A percentile compares a stretch with the other conserved stretches of the same genome.
Conservation (phyloP, 2,113 vertebrate species). For the Gopherus flavomarginatus region DNA sequence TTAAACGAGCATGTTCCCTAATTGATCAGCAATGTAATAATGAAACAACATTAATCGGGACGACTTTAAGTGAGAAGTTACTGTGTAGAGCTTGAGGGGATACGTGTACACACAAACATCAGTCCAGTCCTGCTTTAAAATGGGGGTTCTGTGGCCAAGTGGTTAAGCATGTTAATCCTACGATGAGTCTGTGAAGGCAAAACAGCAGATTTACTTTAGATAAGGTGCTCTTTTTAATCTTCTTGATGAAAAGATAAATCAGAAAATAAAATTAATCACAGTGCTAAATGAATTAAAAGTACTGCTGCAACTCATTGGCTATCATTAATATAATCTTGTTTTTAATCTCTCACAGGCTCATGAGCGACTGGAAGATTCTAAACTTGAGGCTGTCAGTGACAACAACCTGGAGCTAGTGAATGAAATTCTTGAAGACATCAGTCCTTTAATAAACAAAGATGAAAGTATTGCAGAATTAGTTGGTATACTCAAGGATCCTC, state of each 20-base stretch:
- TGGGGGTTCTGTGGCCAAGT: not conserved
- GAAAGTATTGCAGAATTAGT: conserved; percentile 88
- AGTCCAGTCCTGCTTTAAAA: not conserved
- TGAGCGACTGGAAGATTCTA: conserved; percentile 93
- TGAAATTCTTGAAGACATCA: conserved; percentile 95
- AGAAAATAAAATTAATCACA: not conserved
- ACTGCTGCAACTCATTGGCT: not conserved
- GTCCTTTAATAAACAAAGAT: conserved; percentile 84
- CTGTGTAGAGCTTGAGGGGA: not conserved
- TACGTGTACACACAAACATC: not conserved
- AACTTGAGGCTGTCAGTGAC: conserved; percentile 93
- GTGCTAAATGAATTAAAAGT: not conserved
- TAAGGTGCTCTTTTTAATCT: not conserved
- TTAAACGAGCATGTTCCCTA: too few relatives aligned
- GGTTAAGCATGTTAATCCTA: not conserved
- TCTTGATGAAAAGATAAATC: not conserved
- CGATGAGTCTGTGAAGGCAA: not conserved
- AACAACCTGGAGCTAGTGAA: conserved; percentile 93
- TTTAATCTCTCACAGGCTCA: conserved; percentile 87
- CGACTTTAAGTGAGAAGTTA: too few relatives aligned
- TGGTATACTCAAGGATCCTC: conserved; percentile 93
- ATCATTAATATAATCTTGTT: not conserved
- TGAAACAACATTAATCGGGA: too few relatives aligned
- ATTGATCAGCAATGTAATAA: too few relatives aligned
- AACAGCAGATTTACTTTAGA: not conserved